Evolutionary conservation across 2,113 vertebrate genomes (phyloP).

Genomic region (Phasianus colchicus): DNA sequence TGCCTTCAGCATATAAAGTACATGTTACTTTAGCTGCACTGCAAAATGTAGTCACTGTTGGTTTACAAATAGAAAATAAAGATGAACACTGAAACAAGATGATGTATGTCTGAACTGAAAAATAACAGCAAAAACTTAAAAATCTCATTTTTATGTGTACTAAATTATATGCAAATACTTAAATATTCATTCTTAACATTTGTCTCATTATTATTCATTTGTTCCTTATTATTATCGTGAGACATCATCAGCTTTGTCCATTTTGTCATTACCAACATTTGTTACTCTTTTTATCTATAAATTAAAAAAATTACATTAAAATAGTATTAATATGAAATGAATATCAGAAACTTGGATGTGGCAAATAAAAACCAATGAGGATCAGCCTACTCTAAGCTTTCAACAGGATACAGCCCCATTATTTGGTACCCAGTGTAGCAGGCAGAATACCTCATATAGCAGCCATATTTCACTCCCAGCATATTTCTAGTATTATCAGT

Average conservation of each 20-base stretch:
- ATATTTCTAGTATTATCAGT: neutral
- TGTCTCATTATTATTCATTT: neutral
- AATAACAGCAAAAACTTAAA: neutral
- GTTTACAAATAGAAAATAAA: neutral
- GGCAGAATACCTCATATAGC: neutral
- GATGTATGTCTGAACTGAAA: neutral
- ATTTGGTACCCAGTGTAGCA: neutral
- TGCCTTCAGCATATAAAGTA: constrained; percentile 43
- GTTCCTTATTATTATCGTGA: neutral
- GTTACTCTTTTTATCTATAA: neutral
- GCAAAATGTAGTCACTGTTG: accelerated
- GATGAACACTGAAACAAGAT: neutral
- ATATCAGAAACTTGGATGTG: neutral
- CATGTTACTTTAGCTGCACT: neutral
- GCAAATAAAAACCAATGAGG: neutral
- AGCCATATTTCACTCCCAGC: neutral
- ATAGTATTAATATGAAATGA: neutral
- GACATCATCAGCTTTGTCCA: neutral
- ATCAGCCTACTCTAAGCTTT: neutral
- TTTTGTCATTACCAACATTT: neutral
- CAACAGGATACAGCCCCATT: neutral
- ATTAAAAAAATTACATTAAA: neutral
- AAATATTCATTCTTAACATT: neutral
- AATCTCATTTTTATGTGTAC: neutral
- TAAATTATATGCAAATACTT: neutral